Evolutionary conservation across 2,888 invertebrate genomes (phyloP).

Genomic region (Steromphala cineraria): DNA sequence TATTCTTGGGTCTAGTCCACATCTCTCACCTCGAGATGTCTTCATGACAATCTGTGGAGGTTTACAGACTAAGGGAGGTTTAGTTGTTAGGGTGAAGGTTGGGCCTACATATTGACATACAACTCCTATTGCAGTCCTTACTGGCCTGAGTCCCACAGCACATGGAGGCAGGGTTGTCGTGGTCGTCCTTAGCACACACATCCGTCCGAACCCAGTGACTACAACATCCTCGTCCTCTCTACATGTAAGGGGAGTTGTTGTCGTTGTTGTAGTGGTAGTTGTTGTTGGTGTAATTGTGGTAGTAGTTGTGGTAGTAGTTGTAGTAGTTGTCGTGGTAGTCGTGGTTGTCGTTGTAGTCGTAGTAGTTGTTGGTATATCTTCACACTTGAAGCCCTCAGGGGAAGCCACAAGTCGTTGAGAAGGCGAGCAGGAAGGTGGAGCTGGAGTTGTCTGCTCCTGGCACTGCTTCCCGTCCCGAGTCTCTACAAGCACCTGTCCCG

Average conservation of each 20-base stretch:
- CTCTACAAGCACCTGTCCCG: neutral
- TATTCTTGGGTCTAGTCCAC: neutral
- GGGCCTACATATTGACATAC: neutral
- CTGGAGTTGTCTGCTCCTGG: neutral
- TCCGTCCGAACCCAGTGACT: neutral
- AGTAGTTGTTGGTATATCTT: conserved; percentile 2
- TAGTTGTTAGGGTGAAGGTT: neutral
- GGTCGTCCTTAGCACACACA: neutral
- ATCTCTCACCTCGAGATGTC: conserved; percentile 1
- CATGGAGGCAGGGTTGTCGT: conserved; percentile 34
- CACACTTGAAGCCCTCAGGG: conserved; percentile 27
- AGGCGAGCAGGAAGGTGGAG: conserved; percentile 31
- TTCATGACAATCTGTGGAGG: conserved; percentile 6
- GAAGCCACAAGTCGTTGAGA: conserved; percentile 25
- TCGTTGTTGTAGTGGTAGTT: conserved; percentile 6
- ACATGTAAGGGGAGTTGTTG: conserved; percentile 11
- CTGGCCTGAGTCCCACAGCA: conserved; percentile 36
- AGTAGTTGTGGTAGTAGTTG: neutral
- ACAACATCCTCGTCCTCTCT: neutral
- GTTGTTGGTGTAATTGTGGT: neutral
- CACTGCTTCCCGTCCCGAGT: neutral
- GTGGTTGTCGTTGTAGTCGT: conserved; percentile 29
- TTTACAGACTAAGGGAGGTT: conserved; percentile 12
- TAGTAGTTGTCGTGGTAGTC: neutral
- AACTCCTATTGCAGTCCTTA: conserved; percentile 34